A percentile compares a stretch with the other conserved stretches of the same genome.
phyloP scores from a whole-genome alignment of 2,113 vertebrate species.

The Daboia siamensis region DNA sequence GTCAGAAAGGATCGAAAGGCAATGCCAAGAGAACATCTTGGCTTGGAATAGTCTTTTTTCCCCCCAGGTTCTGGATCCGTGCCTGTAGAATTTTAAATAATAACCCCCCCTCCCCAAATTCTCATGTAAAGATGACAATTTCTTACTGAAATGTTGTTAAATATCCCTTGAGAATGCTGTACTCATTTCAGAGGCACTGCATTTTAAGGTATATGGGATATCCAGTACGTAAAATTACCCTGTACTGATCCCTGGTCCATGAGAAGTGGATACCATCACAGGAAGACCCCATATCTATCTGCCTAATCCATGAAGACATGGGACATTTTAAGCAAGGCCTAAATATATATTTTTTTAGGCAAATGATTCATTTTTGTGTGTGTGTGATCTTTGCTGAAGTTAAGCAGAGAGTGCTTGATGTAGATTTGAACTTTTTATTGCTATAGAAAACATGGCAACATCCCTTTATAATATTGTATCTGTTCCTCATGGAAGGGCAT shows the following conservation, averaged over 20 bases:
- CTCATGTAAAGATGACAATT: not conserved
- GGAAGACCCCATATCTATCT: not conserved
- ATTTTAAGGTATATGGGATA: not conserved
- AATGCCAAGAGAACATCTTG: not conserved
- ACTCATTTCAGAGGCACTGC: not conserved
- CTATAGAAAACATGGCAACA: not conserved
- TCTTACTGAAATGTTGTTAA: not conserved
- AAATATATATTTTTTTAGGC: not conserved
- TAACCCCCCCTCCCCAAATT: not conserved
- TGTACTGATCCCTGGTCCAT: not conserved
- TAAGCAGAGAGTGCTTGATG: not conserved
- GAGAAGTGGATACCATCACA: not conserved
- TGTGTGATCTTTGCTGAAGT: not conserved
- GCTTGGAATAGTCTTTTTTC: not conserved
- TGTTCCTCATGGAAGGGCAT: not conserved
- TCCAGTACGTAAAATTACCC: not conserved
- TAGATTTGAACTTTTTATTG: not conserved
- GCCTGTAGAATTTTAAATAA: not conserved
- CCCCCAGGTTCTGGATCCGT: not conserved
- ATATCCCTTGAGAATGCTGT: not conserved
- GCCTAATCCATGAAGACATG: not conserved
- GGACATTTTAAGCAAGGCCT: not conserved
- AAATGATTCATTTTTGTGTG: not conserved
- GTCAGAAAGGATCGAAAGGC: not conserved
- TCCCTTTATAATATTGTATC: not conserved